phyloP scores from a whole-genome alignment of 2,113 vertebrate species.

The Cinclus mexicanus region DNA sequence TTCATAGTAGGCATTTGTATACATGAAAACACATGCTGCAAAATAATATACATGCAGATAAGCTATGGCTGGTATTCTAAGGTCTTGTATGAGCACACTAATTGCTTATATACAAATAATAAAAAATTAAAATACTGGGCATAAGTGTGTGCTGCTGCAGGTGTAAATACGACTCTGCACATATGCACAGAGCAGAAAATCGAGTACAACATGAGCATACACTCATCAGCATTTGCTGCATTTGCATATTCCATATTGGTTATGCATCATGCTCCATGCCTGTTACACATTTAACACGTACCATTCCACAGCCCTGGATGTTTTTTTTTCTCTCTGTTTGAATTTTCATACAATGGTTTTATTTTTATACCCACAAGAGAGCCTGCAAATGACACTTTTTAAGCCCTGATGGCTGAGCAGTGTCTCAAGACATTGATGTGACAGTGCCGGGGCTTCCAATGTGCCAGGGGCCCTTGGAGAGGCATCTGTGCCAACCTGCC shows the following conservation, averaged over 20 bases:
- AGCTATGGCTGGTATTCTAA: neutral
- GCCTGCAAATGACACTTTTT: neutral
- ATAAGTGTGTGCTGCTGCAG: neutral
- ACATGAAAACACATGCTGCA: neutral
- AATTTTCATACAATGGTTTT: neutral
- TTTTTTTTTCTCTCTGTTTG: neutral
- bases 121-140: neutral
- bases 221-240: neutral
- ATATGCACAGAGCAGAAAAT: neutral
- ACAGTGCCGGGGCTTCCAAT: rapidly evolving
- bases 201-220: neutral
- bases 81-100: rapidly evolving
- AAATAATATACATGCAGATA: neutral
- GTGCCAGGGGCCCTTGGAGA: rapidly evolving
- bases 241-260: neutral
- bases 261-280: neutral
- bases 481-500: neutral
- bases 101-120: neutral
- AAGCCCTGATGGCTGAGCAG: neutral
- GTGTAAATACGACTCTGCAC: neutral
- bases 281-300: neutral
- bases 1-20: neutral
- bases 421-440: neutral
- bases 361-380: neutral
- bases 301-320: neutral